Conservation (phyloP, 2,113 vertebrate genomes). For the Phyllostomus hastatus region DNA sequence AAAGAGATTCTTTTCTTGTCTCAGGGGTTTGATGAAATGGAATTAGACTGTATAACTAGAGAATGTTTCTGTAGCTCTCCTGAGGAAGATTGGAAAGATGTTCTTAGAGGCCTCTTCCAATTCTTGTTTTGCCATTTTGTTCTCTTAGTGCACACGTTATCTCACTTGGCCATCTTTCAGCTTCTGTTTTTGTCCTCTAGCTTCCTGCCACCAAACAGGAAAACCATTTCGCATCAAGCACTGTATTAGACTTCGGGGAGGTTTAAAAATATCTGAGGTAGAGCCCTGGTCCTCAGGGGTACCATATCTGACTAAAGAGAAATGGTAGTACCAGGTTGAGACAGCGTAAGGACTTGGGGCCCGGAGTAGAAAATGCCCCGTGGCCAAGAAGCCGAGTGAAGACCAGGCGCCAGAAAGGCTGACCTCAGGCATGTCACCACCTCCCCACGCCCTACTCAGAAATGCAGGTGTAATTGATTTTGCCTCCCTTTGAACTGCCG, state of each 20-base stretch:
- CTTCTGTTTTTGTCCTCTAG: background rate
- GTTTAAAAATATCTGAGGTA: background rate
- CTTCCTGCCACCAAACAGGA: background rate
- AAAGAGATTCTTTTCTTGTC: background rate
- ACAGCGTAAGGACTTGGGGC: background rate
- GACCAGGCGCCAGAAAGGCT: background rate
- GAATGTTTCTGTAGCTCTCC: background rate
- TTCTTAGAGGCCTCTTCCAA: background rate
- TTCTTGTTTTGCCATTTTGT: background rate
- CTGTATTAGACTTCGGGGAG: background rate
- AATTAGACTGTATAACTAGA: background rate
- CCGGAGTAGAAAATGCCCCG: background rate
- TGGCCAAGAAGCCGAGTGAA: background rate
- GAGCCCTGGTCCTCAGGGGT: background rate
- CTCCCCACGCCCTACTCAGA: background rate
- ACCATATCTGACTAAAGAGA: background rate
- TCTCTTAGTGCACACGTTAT: background rate
- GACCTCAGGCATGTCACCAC: background rate
- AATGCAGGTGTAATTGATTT: background rate
- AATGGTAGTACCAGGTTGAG: background rate
- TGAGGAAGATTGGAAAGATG: background rate
- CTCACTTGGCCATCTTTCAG: background rate
- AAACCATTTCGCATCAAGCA: background rate
- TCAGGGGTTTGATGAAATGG: background rate
- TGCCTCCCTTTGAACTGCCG: background rate